Conservation (phyloP, 2,888 invertebrate genomes). For the Caenorhabditis afra region DNA sequence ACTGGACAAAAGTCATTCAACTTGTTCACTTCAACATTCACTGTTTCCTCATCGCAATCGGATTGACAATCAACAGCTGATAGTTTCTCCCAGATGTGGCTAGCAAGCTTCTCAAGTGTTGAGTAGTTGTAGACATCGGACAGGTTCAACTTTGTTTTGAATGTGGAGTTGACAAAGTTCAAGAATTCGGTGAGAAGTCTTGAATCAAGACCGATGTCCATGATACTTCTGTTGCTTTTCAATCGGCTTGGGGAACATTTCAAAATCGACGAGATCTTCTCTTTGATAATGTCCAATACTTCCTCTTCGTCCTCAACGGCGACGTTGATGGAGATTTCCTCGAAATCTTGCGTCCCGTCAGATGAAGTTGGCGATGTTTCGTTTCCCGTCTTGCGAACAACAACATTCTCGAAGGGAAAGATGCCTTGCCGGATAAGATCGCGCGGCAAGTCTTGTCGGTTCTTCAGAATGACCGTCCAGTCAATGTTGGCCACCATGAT, state of each 20-base stretch:
- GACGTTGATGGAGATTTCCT: constrained; percentile 36
- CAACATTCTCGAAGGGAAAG: constrained; percentile 31
- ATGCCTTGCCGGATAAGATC: constrained; percentile 57
- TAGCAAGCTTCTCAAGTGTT: constrained; percentile 59
- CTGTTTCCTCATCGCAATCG: neutral
- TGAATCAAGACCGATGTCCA: constrained; percentile 74
- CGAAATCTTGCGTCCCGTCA: constrained; percentile 15
- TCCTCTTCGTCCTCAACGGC: constrained; percentile 56
- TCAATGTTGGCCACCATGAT: constrained; percentile 73
- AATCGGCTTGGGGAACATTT: constrained; percentile 32
- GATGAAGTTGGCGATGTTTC: constrained; percentile 20
- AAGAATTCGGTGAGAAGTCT: constrained; percentile 58
- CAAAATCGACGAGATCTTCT: constrained; percentile 35
- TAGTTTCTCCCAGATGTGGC: constrained; percentile 46
- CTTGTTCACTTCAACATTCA: neutral
- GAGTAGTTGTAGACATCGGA: constrained; percentile 69
- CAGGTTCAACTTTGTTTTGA: constrained; percentile 61
- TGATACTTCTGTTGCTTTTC: constrained; percentile 64
- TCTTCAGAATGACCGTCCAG: constrained; percentile 70
- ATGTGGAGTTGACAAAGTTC: constrained; percentile 54
- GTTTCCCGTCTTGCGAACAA: constrained; percentile 9
- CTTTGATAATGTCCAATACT: constrained; percentile 45
- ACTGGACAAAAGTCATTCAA: constrained; percentile 44
- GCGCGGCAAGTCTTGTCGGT: constrained; percentile 68
- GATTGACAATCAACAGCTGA: neutral